Base-by-base conservation (phyloP, 2,888 invertebrate genomes). In the Craniophora ligustri region DNA sequence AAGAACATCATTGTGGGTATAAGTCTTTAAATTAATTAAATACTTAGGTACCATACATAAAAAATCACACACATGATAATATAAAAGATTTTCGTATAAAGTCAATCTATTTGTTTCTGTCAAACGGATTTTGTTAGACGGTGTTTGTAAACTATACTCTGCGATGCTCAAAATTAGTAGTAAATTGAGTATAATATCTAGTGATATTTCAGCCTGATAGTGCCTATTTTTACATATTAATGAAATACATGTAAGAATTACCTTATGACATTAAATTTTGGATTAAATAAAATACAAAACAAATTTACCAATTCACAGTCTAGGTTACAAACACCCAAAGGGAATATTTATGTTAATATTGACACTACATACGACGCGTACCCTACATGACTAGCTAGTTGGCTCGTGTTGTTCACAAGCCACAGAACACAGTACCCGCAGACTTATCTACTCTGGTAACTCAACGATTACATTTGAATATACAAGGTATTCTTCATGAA, bases 311-410 rank as follows among this genome's bases (percentile, higher is more conserved):
- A 21, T 2, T 10, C n/a, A 34, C n/a, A 5, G 34, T 34, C 15
- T 18, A 36, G 32, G 45, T 38, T 34, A 41, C 19, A 42, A 63
- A 63, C 30, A 31, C 3, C 45, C 14, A 5, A 5, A 5, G 0
- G 8, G 23, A 30, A 15, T 19, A 50, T 23, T 39, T 3, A 7
- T 10, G 15, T 15, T 18, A 31, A 55, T 63, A 57, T 53, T 68
- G 63, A 59, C 47, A 67, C 46, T 47, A 58, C 58, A 48, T 32
- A 49, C 36, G 35, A 49, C 39, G 41, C 63, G 38, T 57, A 51
- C 38, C 54, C 69, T 71, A 72, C 54, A 59, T 78, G 82, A 81
- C 82, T 81, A 80, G 79, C 67, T 72, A 60, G 62, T 67, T 68
- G 61, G 72, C 68, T 63, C 51, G 23, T 34, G 47, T 38, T 30